Base-by-base conservation (phyloP, 2,888 invertebrate genomes). In the Scelioninae gen. 2 region DNA sequence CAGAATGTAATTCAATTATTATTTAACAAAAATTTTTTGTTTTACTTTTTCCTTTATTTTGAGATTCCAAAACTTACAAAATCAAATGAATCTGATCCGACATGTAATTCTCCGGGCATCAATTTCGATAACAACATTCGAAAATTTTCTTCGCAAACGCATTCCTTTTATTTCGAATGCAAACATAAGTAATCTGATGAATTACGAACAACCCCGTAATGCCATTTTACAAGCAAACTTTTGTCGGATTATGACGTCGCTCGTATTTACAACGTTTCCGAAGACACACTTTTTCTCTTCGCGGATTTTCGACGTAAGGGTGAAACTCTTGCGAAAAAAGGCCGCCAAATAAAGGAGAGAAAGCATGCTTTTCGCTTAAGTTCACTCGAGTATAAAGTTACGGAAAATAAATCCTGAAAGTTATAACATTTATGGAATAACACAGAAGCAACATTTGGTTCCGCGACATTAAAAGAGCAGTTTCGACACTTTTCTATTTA, bases 401-500 rank as follows among this genome's bases (percentile, higher is more conserved):
- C 45, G 43, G 28, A 25, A 33, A 70, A 68, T 63, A 68, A 73
- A 57, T 68, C 55, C 18, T 13, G 18, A 65, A 64, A 67, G 65
- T 72, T 61, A 11, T 52, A 58, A 48, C 60, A 61, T 61, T 60
- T 61, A 61, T 72, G 60, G 65, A 60, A 55, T 58, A 64, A 58
- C 45, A 35, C 39, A 39, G 39, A 50, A n/a, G 41, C 45, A 37
- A 55, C 52, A 35, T 61, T 71, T 61, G 64, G 64, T 58, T 58
- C 19, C 45, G 13, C 64, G 28, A 52, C 52, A 43, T 64, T 64
- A 64, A 71, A 46, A 52, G 11, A 43, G 45, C 15, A 57, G 52
- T 64, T 71, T 58, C 58, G 58, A 64, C 58, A 64, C 57, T 70
- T 63, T 57, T 60, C 57, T 63, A 50, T 63, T 69, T 63, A 57